A percentile compares a stretch with the other conserved stretches of the same genome.
phyloP scores from a whole-genome alignment of 2,797 vertebrate species.

The Anas bernieri region DNA sequence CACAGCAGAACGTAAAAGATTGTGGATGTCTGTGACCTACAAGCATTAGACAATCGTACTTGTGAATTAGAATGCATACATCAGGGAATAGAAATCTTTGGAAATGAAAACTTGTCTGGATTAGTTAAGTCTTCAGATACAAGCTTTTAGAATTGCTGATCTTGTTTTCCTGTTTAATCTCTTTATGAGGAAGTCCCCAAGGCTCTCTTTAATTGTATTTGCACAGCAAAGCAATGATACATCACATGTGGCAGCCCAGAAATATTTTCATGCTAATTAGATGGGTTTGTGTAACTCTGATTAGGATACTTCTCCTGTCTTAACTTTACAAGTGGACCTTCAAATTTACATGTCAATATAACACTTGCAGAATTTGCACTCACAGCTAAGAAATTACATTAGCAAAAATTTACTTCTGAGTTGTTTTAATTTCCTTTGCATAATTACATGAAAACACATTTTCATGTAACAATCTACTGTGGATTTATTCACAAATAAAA shows the following conservation, averaged over 20 bases:
- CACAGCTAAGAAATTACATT: conserved; percentile 31
- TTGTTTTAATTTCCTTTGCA: background rate
- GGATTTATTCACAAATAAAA: conserved; percentile 1
- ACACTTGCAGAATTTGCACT: conserved; percentile 36
- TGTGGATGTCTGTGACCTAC: background rate
- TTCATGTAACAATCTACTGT: background rate
- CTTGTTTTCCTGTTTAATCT: conserved; percentile 73
- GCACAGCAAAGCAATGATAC: conserved; percentile 72
- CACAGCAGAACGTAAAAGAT: background rate
- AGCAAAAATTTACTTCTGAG: background rate
- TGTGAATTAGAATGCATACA: conserved; percentile 51
- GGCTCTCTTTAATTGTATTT: conserved; percentile 73
- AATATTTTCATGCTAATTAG: conserved; percentile 76
- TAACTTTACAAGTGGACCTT: conserved; percentile 50
- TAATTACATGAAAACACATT: background rate
- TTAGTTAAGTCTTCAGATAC: conserved; percentile 70
- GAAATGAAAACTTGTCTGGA: conserved; percentile 63
- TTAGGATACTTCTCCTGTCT: conserved; percentile 62
- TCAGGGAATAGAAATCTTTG: conserved; percentile 39
- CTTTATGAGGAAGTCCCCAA: conserved; percentile 69
- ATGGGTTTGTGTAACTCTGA: conserved; percentile 52
- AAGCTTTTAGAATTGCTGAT: conserved; percentile 63
- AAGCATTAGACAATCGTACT: conserved; percentile 16
- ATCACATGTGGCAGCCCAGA: conserved; percentile 75
- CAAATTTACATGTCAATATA: conserved; percentile 45